These are phyloP conservation scores for Valencia hispanica DNA, from an alignment of 2,797 vertebrate species.

Conservation along the genomic window DNA sequence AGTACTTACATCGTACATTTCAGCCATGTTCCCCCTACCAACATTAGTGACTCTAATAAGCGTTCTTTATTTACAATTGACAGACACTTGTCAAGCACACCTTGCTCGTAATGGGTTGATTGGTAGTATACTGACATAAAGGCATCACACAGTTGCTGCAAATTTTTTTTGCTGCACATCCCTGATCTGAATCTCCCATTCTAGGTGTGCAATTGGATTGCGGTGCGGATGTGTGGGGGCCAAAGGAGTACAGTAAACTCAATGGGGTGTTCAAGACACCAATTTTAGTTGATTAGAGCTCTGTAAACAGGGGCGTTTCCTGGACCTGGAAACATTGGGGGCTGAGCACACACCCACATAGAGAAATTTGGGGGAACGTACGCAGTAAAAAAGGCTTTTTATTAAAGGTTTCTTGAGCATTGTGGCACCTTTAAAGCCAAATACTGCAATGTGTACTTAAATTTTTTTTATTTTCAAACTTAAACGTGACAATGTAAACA, in stretches of 20 bases:
- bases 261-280: background rate
- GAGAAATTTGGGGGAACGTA: too few species aligned
- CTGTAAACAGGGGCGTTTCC: too few species aligned
- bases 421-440: too few species aligned
- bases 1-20: background rate
- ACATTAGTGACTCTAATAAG: slow-evolving; percentile 37
- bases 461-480: too few species aligned
- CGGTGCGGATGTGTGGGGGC: background rate
- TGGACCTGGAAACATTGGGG: too few species aligned
- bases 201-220: background rate
- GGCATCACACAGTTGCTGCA: background rate
- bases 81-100: background rate
- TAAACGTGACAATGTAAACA: too few species aligned
- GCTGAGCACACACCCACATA: too few species aligned
- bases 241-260: background rate
- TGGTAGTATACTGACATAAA: background rate
- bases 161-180: background rate
- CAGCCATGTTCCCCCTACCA: background rate
- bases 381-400: too few species aligned
- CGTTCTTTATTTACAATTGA: slow-evolving; percentile 1
- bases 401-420: too few species aligned
- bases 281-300: background rate
- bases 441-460: too few species aligned
- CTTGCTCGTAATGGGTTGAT: background rate
- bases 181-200: background rate